Conservation (phyloP, 1,140 invertebrate species). For the Phortica variegata region DNA sequence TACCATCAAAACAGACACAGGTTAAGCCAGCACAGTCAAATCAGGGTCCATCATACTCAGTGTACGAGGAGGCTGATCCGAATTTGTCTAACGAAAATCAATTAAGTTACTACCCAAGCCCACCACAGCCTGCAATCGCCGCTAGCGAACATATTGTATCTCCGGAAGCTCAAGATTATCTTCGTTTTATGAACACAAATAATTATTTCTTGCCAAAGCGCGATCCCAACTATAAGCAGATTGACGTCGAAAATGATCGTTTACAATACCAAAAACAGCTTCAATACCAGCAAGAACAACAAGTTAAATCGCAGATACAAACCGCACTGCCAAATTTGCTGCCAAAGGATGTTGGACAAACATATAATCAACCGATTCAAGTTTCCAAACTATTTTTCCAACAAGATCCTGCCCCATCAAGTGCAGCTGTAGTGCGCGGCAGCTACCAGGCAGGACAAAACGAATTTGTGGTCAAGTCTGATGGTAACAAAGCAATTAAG, state of each 20-base stretch:
- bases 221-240: constrained; percentile 43
- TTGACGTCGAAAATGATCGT: constrained; percentile 37
- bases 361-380: constrained; percentile 37
- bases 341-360: background rate
- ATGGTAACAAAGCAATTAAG: constrained; percentile 48
- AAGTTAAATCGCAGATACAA: constrained; percentile 13
- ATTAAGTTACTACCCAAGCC: constrained; percentile 5
- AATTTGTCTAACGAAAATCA: constrained; percentile 11
- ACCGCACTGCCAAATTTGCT: constrained; percentile 19
- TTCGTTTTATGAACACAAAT: constrained; percentile 49
- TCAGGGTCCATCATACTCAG: constrained; percentile 26
- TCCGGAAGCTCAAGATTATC: constrained; percentile 42
- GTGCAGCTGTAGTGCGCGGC: constrained; percentile 38
- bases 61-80: constrained; percentile 40
- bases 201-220: constrained; percentile 46
- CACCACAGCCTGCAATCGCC: constrained; percentile 13
- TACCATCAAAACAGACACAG: constrained; percentile 15
- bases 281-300: constrained; percentile 14
- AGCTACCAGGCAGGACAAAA: constrained; percentile 48
- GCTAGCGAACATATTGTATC: constrained; percentile 15
- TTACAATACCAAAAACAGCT: background rate
- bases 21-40: constrained; percentile 13
- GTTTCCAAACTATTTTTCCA: constrained; percentile 47
- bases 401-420: constrained; percentile 36
- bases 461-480: constrained; percentile 45